Evolutionary conservation across 2,888 invertebrate species (phyloP).

Genomic region (Rhimphoctona megacephalus): DNA sequence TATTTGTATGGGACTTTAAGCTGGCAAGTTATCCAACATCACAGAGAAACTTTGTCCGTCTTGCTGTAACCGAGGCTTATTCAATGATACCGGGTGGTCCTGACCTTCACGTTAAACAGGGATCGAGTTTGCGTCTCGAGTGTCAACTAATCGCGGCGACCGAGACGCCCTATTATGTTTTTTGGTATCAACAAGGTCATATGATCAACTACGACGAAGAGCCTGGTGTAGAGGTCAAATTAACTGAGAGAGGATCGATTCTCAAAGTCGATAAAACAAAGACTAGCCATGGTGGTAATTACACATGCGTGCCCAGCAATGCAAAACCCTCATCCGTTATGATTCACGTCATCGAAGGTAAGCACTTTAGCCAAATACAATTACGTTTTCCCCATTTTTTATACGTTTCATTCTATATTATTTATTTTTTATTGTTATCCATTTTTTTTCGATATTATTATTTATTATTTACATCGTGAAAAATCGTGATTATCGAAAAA

Average conservation of each 20-base stretch:
- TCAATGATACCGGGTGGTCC: constrained; percentile 90
- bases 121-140: constrained; percentile 89
- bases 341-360: constrained; percentile 79
- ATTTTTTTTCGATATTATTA: too few species aligned
- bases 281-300: constrained; percentile 83
- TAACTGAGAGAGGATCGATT: constrained; percentile 81
- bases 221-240: constrained; percentile 86
- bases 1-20: constrained; percentile 16
- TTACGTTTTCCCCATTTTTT: neutral
- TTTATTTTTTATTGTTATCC: too few species aligned
- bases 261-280: constrained; percentile 79
- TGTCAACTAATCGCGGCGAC: constrained; percentile 90
- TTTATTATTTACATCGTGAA: too few species aligned
- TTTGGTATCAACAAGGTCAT: constrained; percentile 93
- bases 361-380: neutral
- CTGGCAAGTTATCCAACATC: constrained; percentile 71
- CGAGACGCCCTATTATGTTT: constrained; percentile 90
- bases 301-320: constrained; percentile 79
- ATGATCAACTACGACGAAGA: constrained; percentile 93
- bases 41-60: constrained; percentile 73
- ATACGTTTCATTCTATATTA: neutral
- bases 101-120: constrained; percentile 90
- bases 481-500: too few species aligned
- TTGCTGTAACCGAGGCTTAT: constrained; percentile 87
- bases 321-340: constrained; percentile 76